Percentiles rank a stretch among this genome's conserved stretches.
Evolutionary conservation across 2,888 invertebrate species (phyloP).

Genomic region (Synanthedon vespiformis): DNA sequence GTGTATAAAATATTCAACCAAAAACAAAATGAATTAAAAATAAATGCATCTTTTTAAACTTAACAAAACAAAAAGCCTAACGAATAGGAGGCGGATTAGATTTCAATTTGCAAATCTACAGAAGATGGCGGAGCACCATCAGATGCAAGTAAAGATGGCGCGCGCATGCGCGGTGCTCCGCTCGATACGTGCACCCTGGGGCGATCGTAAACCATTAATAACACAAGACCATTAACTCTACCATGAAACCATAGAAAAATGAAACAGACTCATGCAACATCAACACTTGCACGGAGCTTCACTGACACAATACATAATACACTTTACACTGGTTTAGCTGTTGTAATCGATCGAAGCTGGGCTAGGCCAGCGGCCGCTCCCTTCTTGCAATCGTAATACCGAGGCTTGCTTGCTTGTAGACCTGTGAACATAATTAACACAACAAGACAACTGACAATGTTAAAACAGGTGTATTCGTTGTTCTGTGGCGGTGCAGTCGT

Average conservation of each 20-base stretch:
- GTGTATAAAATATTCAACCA: too few relatives aligned
- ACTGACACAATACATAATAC: slow-evolving; percentile 7
- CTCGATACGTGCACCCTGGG: slow-evolving; percentile 63
- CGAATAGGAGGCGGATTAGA: slow-evolving; percentile 3
- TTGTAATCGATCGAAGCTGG: slow-evolving; percentile 7
- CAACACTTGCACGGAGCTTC: slow-evolving; percentile 8
- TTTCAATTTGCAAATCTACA: slow-evolving; percentile 26
- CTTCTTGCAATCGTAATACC: neutral
- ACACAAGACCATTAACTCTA: slow-evolving; percentile 15
- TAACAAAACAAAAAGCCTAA: neutral
- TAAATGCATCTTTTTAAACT: too few relatives aligned
- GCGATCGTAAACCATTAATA: slow-evolving; percentile 30
- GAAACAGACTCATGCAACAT: neutral
- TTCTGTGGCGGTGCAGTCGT: slow-evolving; percentile 6
- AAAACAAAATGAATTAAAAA: too few relatives aligned
- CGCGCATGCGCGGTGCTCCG: slow-evolving; percentile 58
- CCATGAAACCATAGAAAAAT: neutral
- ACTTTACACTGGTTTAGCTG: slow-evolving; percentile 9
- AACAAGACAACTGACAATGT: slow-evolving; percentile 3
- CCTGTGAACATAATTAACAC: slow-evolving; percentile 28
- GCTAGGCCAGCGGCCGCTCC: slow-evolving; percentile 10
- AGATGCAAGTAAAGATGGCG: slow-evolving; percentile 54
- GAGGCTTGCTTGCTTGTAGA: slow-evolving; percentile 5
- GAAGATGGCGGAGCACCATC: slow-evolving; percentile 41
- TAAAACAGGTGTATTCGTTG: neutral